Conservation (phyloP, 2,888 invertebrate genomes). For the Tryphoninae sp. region DNA sequence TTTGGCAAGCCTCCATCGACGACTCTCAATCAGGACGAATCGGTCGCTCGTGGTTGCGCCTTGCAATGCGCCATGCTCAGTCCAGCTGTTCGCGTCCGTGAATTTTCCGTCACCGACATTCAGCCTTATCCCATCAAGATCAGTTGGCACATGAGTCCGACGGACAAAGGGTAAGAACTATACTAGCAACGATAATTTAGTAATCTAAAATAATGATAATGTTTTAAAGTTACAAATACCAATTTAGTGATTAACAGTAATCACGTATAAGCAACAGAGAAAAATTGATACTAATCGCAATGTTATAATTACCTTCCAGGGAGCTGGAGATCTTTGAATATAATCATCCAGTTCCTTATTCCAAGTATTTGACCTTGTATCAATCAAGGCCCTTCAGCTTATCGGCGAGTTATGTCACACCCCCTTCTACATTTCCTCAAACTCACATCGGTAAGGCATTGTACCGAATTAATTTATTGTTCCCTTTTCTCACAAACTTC, state of each 20-base stretch:
- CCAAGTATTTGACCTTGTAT: constrained; percentile 96
- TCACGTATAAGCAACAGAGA: background rate
- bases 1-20: constrained; percentile 94
- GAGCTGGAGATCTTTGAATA: constrained; percentile 96
- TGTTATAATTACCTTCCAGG: constrained; percentile 80
- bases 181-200: too few relatives aligned
- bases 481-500: background rate
- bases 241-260: background rate
- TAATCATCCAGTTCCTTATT: constrained; percentile 95
- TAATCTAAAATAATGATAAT: too few relatives aligned
- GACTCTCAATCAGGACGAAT: constrained; percentile 98
- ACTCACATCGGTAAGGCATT: constrained; percentile 87
- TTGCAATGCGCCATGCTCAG: constrained; percentile 98
- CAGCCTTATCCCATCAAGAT: constrained; percentile 94
- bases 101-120: constrained; percentile 96
- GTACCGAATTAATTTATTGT: background rate
- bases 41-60: constrained; percentile 97
- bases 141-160: constrained; percentile 88
- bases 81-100: constrained; percentile 97
- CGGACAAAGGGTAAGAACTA: constrained; percentile 83
- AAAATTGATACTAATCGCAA: background rate
- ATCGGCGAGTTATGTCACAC: constrained; percentile 91
- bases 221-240: too few relatives aligned
- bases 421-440: constrained; percentile 88
- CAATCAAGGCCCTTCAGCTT: constrained; percentile 94